These are phyloP conservation scores for Gymnoscopelus braueri DNA, from an alignment of 2,797 vertebrate genomes.

Conservation along the genomic window DNA sequence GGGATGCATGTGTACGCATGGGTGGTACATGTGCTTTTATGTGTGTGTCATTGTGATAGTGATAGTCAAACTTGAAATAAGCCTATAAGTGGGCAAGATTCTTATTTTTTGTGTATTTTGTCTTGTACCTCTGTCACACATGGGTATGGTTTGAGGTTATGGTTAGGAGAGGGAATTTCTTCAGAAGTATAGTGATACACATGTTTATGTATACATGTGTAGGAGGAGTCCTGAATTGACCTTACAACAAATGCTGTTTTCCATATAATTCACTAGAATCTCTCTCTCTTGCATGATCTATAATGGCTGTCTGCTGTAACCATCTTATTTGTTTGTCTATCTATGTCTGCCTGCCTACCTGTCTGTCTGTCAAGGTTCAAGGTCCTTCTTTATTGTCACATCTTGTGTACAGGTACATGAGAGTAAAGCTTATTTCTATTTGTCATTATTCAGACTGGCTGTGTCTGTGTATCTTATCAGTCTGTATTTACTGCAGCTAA, in stretches of 20 bases:
- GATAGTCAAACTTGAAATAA: slow-evolving; percentile 16
- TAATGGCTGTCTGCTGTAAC: too few species aligned
- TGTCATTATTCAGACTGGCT: too few species aligned
- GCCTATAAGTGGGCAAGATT: slow-evolving; percentile 25
- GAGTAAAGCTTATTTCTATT: too few species aligned
- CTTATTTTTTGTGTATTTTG: neutral
- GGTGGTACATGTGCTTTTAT: slow-evolving; percentile 9
- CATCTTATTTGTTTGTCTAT: too few species aligned
- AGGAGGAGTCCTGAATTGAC: neutral
- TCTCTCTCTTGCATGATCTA: too few species aligned
- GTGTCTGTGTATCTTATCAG: too few species aligned
- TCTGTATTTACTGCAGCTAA: too few species aligned
- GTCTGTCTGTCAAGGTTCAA: too few species aligned
- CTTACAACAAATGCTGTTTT: neutral
- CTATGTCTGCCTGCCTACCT: too few species aligned
- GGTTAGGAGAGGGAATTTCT: neutral
- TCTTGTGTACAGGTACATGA: too few species aligned
- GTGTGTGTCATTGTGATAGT: slow-evolving; percentile 13
- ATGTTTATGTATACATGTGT: neutral
- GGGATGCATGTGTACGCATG: slow-evolving; percentile 8
- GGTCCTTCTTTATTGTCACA: too few species aligned
- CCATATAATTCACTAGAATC: too few species aligned
- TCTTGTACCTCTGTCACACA: slow-evolving; percentile 12
- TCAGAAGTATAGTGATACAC: neutral
- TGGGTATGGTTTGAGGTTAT: neutral